These are phyloP conservation scores for Kradibia gibbosae DNA, from an alignment of 1,140 invertebrate genomes.

Conservation along the genomic window DNA sequence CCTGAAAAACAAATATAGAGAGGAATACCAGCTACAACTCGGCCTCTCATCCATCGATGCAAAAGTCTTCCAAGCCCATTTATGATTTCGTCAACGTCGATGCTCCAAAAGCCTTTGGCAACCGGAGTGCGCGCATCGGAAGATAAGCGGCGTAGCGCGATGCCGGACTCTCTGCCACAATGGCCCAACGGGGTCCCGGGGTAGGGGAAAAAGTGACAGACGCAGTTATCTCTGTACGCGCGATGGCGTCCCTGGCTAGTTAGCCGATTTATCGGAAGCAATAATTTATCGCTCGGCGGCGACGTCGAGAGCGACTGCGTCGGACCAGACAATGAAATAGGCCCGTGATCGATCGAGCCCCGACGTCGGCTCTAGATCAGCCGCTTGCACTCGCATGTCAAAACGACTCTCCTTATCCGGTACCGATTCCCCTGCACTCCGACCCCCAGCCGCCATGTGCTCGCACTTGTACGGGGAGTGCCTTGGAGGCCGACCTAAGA, in stretches of 20 bases:
- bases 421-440: slow-evolving; percentile 12
- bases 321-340: slow-evolving; percentile 54
- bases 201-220: background rate
- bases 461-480: slow-evolving; percentile 4
- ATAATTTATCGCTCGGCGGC: slow-evolving; percentile 54
- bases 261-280: slow-evolving; percentile 57
- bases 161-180: background rate
- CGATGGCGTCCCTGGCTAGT: slow-evolving; percentile 33
- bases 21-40: too few species aligned
- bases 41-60: too few species aligned
- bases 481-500: background rate
- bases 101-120: too few species aligned
- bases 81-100: too few species aligned
- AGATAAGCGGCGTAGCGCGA: background rate
- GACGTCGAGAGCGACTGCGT: background rate
- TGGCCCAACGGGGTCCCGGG: background rate
- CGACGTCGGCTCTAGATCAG: slow-evolving; percentile 53
- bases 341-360: slow-evolving; percentile 55
- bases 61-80: too few species aligned
- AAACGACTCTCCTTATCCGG: slow-evolving; percentile 48
- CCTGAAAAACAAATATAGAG: too few species aligned
- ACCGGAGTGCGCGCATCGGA: background rate
- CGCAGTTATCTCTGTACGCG: slow-evolving; percentile 35
- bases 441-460: background rate
- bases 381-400: slow-evolving; percentile 28